phyloP scores from a whole-genome alignment of 2,797 vertebrate species.

The Cirrhinus mrigala region DNA sequence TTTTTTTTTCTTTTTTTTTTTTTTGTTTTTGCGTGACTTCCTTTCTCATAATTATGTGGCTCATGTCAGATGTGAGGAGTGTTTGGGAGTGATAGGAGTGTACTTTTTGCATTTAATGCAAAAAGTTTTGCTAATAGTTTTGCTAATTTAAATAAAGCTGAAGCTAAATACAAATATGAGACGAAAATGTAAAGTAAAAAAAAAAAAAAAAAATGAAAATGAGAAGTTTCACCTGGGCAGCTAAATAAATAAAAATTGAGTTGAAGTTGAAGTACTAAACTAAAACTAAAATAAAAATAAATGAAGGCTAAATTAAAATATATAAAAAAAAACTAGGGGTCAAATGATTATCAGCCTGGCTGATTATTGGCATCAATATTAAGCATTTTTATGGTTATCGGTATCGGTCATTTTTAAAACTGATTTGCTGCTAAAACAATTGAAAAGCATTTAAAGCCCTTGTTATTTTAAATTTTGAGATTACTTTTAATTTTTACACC shows the following conservation, averaged over 20 bases:
- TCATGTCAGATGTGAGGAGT: background rate
- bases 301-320: background rate
- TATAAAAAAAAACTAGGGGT: background rate
- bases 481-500: no score
- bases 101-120: background rate
- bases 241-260: background rate
- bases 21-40: background rate
- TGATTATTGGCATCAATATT: no score
- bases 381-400: no score
- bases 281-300: background rate
- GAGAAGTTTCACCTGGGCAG: no score
- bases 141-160: no score
- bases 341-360: no score
- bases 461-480: no score
- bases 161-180: background rate
- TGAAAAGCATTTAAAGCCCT: no score
- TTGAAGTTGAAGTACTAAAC: background rate
- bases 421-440: no score
- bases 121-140: background rate
- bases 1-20: no score
- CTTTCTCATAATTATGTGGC: background rate
- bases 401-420: no score
- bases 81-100: background rate
- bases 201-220: no score
- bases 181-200: background rate